Base-by-base conservation (phyloP, 2,888 invertebrate genomes). In the Agrenia bidenticulata region DNA sequence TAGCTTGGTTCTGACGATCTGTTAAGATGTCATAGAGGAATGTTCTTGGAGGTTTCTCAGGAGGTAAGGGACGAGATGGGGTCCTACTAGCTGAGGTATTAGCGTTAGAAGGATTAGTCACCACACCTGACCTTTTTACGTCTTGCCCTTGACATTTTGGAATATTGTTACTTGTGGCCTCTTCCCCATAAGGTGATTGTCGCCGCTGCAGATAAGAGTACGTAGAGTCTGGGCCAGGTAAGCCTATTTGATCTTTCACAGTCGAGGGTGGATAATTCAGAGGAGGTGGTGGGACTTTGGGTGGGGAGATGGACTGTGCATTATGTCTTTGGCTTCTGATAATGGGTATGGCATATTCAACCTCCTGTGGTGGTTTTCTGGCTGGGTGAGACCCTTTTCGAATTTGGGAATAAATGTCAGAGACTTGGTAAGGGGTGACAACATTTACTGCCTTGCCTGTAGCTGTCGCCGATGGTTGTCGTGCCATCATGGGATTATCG, bases 21-120 rank as follows among this genome's bases (percentile, higher is more conserved):
- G 67, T 62, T 9, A 69, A 55, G 56, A 71, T 67, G 27, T 76
- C 75, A 61, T 76, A 75, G 5, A 73, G 60, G 51, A 88, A 87
- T 1, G 84, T 85, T 69, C 89, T 80, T 0, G 89, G 90, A 1
- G 90, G 89, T 78, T 90, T 89, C 76, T 86, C 86, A 0, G 89
- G 90, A 0, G 89, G 88, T 4, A 89, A 88, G 0, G 88, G 89
- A 19, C 58, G 53, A 2, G 55, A n/a, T 11, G 45, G 45, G 15
- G 45, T 45, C 5, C n/a, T 17, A n/a, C n/a, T 45, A 15, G n/a
- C n/a, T 17, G n/a, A 17, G 32, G 17, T 27, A 24, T 60, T 56
- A 19, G 23, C 19, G 13, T 5, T 26, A 5, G 37, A 24, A 9
- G 45, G 26, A 4, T 15, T 27, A 19, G n/a, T 41, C 32, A 57